Evolutionary conservation across 2,888 invertebrate genomes (phyloP).

Genomic region (Seira musarum): DNA sequence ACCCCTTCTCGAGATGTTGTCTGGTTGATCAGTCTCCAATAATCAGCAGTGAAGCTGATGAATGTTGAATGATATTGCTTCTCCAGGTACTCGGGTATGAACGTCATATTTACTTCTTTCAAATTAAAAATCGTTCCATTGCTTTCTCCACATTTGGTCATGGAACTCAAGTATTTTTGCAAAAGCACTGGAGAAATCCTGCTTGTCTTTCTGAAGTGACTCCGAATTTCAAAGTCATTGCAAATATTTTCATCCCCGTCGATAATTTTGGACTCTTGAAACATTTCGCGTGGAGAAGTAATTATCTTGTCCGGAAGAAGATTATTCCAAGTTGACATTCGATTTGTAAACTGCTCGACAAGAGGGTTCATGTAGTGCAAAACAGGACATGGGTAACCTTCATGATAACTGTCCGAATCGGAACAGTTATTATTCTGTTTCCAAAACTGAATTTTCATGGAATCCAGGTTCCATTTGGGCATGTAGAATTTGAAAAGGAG

Average conservation of each 20-base stretch:
- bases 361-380: conserved; percentile 57
- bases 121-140: conserved; percentile 23
- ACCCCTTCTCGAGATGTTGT: conserved; percentile 28
- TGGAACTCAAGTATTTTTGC: conserved; percentile 29
- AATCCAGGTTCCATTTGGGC: conserved; percentile 39
- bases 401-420: conserved; percentile 34
- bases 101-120: conserved; percentile 35
- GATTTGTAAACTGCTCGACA: conserved; percentile 36
- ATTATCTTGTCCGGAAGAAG: conserved; percentile 25
- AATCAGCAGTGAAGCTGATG: conserved; percentile 49
- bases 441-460: conserved; percentile 62
- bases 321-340: conserved; percentile 60
- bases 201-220: conserved; percentile 43
- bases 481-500: conserved; percentile 53
- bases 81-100: conserved; percentile 39
- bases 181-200: conserved; percentile 9
- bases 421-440: conserved; percentile 59
- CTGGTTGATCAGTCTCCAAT: conserved; percentile 33
- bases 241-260: conserved; percentile 9
- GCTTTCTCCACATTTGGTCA: conserved; percentile 42
- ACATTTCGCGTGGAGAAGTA: conserved; percentile 7
- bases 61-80: conserved; percentile 53
- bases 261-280: neutral
- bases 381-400: conserved; percentile 63
- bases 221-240: conserved; percentile 28